Evolutionary conservation across 53 echinoderm and acorn worm genomes (phyloP), one percentile per base, ranked within the genome.

Genomic region (Echinometra lucunter): DNA sequence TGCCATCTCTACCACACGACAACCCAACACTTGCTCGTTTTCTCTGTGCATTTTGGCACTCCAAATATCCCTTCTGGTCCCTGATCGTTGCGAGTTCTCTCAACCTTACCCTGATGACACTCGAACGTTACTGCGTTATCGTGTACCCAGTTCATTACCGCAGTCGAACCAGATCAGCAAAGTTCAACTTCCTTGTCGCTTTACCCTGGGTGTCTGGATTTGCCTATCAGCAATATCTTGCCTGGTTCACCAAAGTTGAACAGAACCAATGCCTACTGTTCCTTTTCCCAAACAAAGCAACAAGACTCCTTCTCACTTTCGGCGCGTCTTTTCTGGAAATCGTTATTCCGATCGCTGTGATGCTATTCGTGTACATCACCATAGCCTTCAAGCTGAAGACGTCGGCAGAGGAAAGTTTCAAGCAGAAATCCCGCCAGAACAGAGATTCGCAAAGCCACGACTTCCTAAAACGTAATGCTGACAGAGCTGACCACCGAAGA

Each of bases 11-110:
- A 37, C 93, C 93, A 32, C 8, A 27, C 23, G 44, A 57, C 35
- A 40, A 27, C 11, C 93, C 81, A 18, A 34, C 38, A 37, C 40
- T 92, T 23, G 53, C 57, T n/a, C 93, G 56, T 15, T 92, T 92
- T 40, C 28, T 92, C 21, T 92, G 93, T 27, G 93, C 93, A 5
- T 92, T 92, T 23, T 92, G 93, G 93, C 27, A 92, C 78, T 72
- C 93, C 32, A 74, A n/a, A 57, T 92, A 21, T 78, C 81, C 74
- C 1, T 92, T 92, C 57, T 92, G 93, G 93, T 74, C 57, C 0
- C 37, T 53, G 0, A 74, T 80, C 57, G 53, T 53, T 6, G 93
- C 93, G 17, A 92, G 93, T n/a, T 92, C 93, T 0, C 93, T 92
- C 44, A 92, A 92, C 34, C 57, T 92, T 1, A 74, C 78, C 6